Conservation (phyloP, 2,888 invertebrate genomes). For the Amphipoea oculea region DNA sequence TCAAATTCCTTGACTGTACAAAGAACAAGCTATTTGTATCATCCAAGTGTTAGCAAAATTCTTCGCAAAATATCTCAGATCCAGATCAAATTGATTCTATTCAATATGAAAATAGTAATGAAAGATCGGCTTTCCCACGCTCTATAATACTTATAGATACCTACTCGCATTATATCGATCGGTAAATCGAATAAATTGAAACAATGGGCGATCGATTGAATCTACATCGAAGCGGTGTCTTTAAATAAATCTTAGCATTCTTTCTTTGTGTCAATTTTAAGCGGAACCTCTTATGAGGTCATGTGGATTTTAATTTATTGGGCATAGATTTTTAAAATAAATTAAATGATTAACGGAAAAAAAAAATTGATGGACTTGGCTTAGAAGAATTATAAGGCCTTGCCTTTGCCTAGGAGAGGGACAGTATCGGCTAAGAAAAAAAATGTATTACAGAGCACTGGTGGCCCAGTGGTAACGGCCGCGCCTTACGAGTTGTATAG, state of each 20-base stretch:
- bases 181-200: conserved; percentile 72
- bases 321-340: not conserved
- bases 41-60: not conserved
- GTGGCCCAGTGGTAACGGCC: no score
- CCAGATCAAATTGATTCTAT: not conserved
- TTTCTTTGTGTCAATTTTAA: conserved; percentile 65
- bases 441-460: not conserved
- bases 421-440: not conserved
- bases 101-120: conserved; percentile 26
- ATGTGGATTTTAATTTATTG: conserved; percentile 1
- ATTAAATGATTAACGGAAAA: not conserved
- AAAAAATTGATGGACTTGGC: not conserved
- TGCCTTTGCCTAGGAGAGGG: not conserved
- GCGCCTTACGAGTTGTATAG: no score
- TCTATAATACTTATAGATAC: conserved; percentile 32
- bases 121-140: conserved; percentile 55
- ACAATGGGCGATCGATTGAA: conserved; percentile 73
- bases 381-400: no score
- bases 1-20: not conserved
- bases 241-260: conserved; percentile 64
- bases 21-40: not conserved
- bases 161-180: conserved; percentile 54
- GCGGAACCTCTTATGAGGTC: conserved; percentile 40
- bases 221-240: conserved; percentile 67
- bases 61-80: conserved; percentile 14